Evolutionary conservation across 2,888 invertebrate species (phyloP).

Genomic region (Theodoxus fluviatilis): DNA sequence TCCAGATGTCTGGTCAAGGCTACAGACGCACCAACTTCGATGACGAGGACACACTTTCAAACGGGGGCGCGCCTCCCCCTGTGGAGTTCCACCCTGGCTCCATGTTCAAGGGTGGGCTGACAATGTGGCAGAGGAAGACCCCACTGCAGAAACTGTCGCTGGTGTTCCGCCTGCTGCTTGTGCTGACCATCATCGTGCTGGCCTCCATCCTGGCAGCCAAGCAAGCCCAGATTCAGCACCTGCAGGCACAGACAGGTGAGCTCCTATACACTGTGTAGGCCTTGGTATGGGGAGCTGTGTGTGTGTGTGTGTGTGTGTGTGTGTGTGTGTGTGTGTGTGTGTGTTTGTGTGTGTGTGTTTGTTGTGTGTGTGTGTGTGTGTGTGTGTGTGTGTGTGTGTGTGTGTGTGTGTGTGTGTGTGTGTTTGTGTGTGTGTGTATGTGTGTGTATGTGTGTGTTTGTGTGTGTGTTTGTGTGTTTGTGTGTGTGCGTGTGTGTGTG

Average conservation of each 20-base stretch:
- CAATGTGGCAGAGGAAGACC: constrained; percentile 53
- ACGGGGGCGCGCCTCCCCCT: constrained; percentile 56
- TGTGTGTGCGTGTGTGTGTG: too few relatives aligned
- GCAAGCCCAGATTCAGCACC: constrained; percentile 31
- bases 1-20: constrained; percentile 63
- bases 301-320: too few relatives aligned
- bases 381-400: too few relatives aligned
- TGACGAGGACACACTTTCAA: constrained; percentile 62
- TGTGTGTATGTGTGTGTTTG: too few relatives aligned
- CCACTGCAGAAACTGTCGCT: constrained; percentile 50
- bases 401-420: too few relatives aligned
- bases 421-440: too few relatives aligned
- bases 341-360: too few relatives aligned
- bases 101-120: constrained; percentile 53
- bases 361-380: too few relatives aligned
- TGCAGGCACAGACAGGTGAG: constrained; percentile 24
- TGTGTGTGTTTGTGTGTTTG: too few relatives aligned
- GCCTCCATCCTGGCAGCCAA: constrained; percentile 45
- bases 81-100: constrained; percentile 53
- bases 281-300: too few relatives aligned
- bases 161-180: constrained; percentile 40
- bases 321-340: too few relatives aligned
- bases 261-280: too few relatives aligned
- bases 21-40: constrained; percentile 64
- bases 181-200: constrained; percentile 47